phyloP scores from a whole-genome alignment of 37 sponge, comb jelly and placozoan species.

The Spongilla lacustris region DNA sequence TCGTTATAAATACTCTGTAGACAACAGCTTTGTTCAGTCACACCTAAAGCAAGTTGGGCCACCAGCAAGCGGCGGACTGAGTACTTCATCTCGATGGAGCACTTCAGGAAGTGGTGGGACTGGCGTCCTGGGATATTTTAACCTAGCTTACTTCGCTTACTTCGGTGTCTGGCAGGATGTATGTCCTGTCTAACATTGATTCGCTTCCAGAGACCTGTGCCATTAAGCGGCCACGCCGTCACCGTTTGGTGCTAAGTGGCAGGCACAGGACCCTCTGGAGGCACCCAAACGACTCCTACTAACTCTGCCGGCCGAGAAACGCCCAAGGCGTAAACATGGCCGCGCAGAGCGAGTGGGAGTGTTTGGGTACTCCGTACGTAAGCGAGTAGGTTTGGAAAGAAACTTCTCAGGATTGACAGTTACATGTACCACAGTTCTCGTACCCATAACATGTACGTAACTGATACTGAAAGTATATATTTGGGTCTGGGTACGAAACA shows the following conservation, averaged over 20 bases:
- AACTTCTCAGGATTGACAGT: no score
- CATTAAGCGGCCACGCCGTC: constrained; percentile 81
- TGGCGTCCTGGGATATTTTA: not conserved
- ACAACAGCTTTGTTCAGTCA: not conserved
- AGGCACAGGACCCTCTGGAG: constrained; percentile 52
- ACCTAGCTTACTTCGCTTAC: constrained; percentile 80
- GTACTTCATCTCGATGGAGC: constrained; percentile 30
- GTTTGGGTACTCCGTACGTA: constrained; percentile 8
- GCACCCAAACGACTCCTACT: constrained; percentile 50
- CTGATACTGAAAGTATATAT: no score
- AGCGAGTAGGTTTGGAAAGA: not conserved
- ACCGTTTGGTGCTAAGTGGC: constrained; percentile 78
- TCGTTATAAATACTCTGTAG: not conserved
- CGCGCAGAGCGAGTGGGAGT: constrained; percentile 14
- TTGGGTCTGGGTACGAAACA: no score
- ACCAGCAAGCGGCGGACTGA: not conserved
- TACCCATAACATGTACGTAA: no score
- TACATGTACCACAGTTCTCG: no score
- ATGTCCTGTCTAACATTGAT: constrained; percentile 4
- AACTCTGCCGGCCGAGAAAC: not conserved
- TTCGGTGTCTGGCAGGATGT: constrained; percentile 29
- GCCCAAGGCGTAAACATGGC: not conserved
- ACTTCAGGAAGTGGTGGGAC: constrained; percentile 10
- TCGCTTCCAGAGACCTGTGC: constrained; percentile 47
- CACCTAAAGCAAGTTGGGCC: constrained; percentile 2